These are phyloP conservation scores for Sebastes paucispinis DNA, from an alignment of 2,797 vertebrate species.

Conservation along the genomic window DNA sequence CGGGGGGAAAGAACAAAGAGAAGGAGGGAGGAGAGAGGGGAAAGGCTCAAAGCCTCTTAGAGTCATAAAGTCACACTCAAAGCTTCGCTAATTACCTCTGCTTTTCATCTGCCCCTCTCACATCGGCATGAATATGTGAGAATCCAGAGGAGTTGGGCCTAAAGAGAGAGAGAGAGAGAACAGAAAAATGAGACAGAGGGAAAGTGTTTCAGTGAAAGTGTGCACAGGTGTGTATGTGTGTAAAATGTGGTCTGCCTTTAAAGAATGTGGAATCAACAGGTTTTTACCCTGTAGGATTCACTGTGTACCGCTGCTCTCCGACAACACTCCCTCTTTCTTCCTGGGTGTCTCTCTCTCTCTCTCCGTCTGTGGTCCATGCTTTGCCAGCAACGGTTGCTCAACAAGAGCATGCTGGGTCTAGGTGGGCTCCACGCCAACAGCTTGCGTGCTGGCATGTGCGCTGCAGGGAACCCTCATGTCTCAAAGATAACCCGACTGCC, in stretches of 20 bases:
- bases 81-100: slow-evolving; percentile 61
- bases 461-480: slow-evolving; percentile 47
- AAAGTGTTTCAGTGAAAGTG: slow-evolving; percentile 44
- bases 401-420: slow-evolving; percentile 51
- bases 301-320: slow-evolving; percentile 1
- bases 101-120: slow-evolving; percentile 64
- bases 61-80: slow-evolving; percentile 61
- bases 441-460: slow-evolving; percentile 44
- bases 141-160: slow-evolving; percentile 1
- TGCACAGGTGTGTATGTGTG: slow-evolving; percentile 57
- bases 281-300: slow-evolving; percentile 1
- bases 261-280: slow-evolving; percentile 27
- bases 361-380: slow-evolving; percentile 32
- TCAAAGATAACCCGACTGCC: slow-evolving; percentile 62
- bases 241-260: neutral
- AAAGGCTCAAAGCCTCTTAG: slow-evolving; percentile 43
- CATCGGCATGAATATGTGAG: slow-evolving; percentile 51
- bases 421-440: slow-evolving; percentile 54
- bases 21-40: slow-evolving; percentile 20
- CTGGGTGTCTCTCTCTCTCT: slow-evolving; percentile 13
- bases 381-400: slow-evolving; percentile 50
- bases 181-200: slow-evolving; percentile 3
- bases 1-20: slow-evolving; percentile 49
- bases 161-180: slow-evolving; percentile 2
- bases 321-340: slow-evolving; percentile 11